Base-by-base conservation (phyloP, 2,113 vertebrate species). In the Hemiscyllium ocellatum region DNA sequence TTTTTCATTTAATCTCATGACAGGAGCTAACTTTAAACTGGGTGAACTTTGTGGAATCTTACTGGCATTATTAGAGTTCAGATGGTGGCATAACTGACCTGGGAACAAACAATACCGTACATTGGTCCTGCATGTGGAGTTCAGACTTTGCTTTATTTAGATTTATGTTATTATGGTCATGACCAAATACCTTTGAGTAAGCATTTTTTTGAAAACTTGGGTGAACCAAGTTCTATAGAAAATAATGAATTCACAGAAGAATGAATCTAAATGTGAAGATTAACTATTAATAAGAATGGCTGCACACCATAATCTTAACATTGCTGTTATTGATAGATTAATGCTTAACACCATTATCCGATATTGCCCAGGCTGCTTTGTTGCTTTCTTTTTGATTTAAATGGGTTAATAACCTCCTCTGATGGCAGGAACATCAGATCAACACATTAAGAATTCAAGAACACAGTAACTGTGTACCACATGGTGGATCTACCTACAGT, bases 71-170 rank as follows among this genome's bases (percentile, higher is more conserved):
- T 68, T 42, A 70, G 66, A 94, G 66, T 70, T 94, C 66, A 94
- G 12, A 26, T 70, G 33, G 93, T 94, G 68, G 93, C 4, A 70
- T 47, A 95, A 52, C 69, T 95, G 94, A 76, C 69, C 69, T 15
- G 17, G 69, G 47, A 50, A 94, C n/a, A 95, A 72, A 95, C 94
- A 72, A 20, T 66, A 2, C 68, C 2, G 47, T 50, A 15, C 50
- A 29, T 76, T 72, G 10, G 37, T 76, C 47, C 52, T 47, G 68
- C 52, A 76, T 95, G 69, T 47, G 42, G 94, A 72, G 94, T 95
- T 95, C 94, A 95, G 69, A 95, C 69, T 76, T 95, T 95, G 94
- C 94, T 95, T 95, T 76, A 72, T 52, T 17, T 29, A 52, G 26
- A 72, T 95, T 72, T 70, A 72, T 26, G 24, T 29, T 52, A 72